phyloP scores from a whole-genome alignment of 2,797 vertebrate species.

The Sphenopsis melanotis region DNA sequence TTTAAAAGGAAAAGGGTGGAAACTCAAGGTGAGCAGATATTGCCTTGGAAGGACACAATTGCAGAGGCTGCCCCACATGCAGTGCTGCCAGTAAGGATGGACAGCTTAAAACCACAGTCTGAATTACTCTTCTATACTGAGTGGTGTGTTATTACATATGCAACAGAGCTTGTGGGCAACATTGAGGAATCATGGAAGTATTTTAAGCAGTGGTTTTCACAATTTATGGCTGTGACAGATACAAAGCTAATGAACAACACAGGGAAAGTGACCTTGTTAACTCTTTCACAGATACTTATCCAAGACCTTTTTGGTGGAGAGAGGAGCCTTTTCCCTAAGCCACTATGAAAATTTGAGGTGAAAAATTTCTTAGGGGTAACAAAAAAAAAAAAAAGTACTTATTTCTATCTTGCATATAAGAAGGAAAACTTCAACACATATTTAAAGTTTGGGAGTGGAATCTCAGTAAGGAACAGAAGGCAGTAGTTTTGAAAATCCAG shows the following conservation, averaged over 20 bases:
- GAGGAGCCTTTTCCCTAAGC: neutral
- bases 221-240: neutral
- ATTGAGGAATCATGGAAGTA: neutral
- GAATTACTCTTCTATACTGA: neutral
- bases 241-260: neutral
- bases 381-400: neutral
- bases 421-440: neutral
- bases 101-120: constrained; percentile 3
- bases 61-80: neutral
- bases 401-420: neutral
- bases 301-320: neutral
- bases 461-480: neutral
- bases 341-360: neutral
- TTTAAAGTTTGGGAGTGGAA: neutral
- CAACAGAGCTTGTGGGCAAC: neutral
- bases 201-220: constrained; percentile 27
- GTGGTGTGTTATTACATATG: neutral
- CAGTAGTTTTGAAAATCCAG: neutral
- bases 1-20: neutral
- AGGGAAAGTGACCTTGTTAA: neutral
- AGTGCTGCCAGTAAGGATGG: neutral
- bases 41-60: neutral
- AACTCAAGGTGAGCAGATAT: neutral
- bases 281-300: neutral
- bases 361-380: neutral